These are phyloP conservation scores for Papilio dardanus DNA, from an alignment of 1,140 invertebrate species.

Conservation along the genomic window DNA sequence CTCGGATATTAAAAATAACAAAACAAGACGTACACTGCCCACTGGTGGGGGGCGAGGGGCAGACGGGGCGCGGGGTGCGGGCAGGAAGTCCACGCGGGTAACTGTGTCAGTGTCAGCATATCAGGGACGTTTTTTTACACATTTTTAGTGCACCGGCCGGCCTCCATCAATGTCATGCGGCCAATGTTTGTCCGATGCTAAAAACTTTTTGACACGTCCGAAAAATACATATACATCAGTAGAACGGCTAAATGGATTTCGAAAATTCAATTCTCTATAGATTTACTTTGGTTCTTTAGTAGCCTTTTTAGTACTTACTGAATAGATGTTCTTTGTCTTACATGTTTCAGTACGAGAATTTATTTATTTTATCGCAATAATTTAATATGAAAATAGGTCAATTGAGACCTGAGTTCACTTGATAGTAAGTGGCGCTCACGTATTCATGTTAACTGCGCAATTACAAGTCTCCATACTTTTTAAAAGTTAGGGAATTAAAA, in stretches of 20 bases:
- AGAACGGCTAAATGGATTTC: neutral
- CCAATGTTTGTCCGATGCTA: constrained; percentile 15
- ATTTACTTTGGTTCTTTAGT: neutral
- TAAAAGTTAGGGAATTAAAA: neutral
- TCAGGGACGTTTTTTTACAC: constrained; percentile 57
- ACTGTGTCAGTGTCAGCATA: constrained; percentile 74
- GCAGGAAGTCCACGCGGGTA: constrained; percentile 62
- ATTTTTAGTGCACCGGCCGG: constrained; percentile 53
- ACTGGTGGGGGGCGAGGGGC: constrained; percentile 36
- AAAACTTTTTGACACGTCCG: constrained; percentile 12
- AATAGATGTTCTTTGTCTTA: neutral
- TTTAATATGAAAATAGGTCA: neutral
- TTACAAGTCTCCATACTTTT: neutral
- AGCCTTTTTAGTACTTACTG: too few relatives aligned
- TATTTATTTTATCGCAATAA: neutral
- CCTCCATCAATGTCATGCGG: constrained; percentile 49
- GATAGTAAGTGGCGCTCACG: neutral
- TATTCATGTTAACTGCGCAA: neutral
- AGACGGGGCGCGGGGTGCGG: constrained; percentile 37
- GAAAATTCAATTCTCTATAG: neutral
- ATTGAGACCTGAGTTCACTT: neutral
- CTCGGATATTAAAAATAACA: constrained; percentile 37
- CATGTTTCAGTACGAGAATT: too few relatives aligned
- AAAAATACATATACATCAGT: constrained; percentile 25
- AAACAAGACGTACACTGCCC: constrained; percentile 48